These are phyloP conservation scores for Oceanites oceanicus DNA, from an alignment of 2,113 vertebrate genomes.

Conservation along the genomic window DNA sequence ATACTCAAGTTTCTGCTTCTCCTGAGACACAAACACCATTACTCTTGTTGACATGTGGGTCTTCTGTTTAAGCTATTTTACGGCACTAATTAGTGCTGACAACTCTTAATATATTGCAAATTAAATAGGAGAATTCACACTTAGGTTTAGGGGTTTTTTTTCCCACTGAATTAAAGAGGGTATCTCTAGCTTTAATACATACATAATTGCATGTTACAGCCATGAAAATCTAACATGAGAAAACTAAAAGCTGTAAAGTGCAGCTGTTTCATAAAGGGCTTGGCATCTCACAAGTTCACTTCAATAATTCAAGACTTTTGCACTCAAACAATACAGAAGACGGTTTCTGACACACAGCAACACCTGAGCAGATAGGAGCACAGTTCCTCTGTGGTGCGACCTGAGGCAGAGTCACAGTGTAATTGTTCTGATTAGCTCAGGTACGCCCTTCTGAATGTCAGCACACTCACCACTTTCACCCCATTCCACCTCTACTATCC, in stretches of 20 bases:
- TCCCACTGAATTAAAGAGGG: background rate
- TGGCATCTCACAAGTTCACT: background rate
- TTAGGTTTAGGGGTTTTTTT: background rate
- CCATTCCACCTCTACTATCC: background rate
- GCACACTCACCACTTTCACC: background rate
- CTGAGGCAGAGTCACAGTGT: background rate
- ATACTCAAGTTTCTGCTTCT: background rate
- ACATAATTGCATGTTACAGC: constrained; percentile 17
- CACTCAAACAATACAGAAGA: background rate
- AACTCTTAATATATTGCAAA: constrained; percentile 54
- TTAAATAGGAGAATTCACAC: constrained; percentile 41
- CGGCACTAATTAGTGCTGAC: constrained; percentile 19
- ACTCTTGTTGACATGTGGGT: constrained; percentile 3
- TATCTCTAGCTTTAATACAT: constrained; percentile 15
- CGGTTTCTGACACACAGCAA: background rate
- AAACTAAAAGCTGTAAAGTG: background rate
- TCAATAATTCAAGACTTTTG: background rate
- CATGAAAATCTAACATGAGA: constrained; percentile 10
- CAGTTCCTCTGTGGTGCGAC: background rate
- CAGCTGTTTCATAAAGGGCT: background rate
- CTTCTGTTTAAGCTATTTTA: constrained; percentile 35
- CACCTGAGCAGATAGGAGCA: background rate
- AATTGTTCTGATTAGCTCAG: background rate
- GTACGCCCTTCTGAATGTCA: background rate
- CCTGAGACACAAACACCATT: background rate